These are phyloP conservation scores for Acanthosepion lycidas DNA, from an alignment of 2,888 invertebrate species.

Conservation along the genomic window DNA sequence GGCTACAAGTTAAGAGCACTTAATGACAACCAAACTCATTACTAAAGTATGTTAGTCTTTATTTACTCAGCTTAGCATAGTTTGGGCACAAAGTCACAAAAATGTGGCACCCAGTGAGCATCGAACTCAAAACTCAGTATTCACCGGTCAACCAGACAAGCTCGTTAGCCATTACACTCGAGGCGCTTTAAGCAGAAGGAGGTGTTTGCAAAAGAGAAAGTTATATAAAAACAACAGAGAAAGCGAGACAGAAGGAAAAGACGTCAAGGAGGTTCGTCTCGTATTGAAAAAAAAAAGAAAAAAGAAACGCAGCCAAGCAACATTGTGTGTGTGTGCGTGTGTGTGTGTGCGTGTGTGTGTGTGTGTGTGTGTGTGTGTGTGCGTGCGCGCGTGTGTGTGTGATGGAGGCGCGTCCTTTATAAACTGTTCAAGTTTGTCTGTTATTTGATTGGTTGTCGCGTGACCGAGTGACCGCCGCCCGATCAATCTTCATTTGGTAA, in stretches of 20 bases:
- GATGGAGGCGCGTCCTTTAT: background rate
- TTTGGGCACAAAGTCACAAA: too few relatives aligned
- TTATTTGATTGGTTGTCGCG: background rate
- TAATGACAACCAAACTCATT: too few relatives aligned
- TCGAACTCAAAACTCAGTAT: too few relatives aligned
- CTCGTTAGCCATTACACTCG: too few relatives aligned
- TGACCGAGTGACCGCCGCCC: conserved; percentile 12
- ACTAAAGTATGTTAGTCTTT: too few relatives aligned
- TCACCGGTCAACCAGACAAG: too few relatives aligned
- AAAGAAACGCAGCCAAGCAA: too few relatives aligned
- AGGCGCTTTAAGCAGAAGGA: background rate
- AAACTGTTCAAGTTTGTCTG: background rate
- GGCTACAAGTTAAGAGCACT: too few relatives aligned
- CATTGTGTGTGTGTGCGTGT: background rate
- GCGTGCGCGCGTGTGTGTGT: background rate
- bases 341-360: background rate
- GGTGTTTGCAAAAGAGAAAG: background rate
- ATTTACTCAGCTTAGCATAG: too few relatives aligned
- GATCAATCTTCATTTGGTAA: background rate
- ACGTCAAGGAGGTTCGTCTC: background rate
- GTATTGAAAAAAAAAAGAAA: background rate
- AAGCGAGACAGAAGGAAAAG: background rate
- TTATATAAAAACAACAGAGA: background rate
- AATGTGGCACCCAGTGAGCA: too few relatives aligned
- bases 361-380: background rate